Base-by-base conservation (phyloP, 2,797 vertebrate genomes). In the Bovichtus variegatus region DNA sequence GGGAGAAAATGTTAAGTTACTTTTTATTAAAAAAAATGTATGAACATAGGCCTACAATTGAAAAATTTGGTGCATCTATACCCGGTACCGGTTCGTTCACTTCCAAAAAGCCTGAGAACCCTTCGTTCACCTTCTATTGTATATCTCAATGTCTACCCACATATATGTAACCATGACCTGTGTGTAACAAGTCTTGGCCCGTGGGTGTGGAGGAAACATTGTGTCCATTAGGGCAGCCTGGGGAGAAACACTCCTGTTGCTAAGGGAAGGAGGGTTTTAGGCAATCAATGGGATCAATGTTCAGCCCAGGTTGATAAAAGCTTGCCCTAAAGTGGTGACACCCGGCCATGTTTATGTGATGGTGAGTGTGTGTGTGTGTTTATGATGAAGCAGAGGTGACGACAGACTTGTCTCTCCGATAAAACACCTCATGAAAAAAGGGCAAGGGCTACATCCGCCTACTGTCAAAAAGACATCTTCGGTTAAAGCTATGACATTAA, bases 281-380 rank as follows among this genome's bases (percentile, higher is more conserved):
- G 36, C 67, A 83, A 91, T 94, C 88, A 87, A 89, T 93, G 25
- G 67, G 90, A 90, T 94, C 91, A 88, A 92, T 92, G 84, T 88
- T 87, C 66, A 82, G 73, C 50, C 54, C 79, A 84, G 73, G 86
- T 80, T 89, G 88, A 93, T 93, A 92, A 93, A 93, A 92, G 85
- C 87, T 73, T 73, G 60, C 62, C 69, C 53, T 82, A 67, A 90
- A 90, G 86, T 84, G 80, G 75, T 84, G 87, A 92, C 87, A 85
- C 9, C 2, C 16, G 21, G 78, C 66, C 55, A 31, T 59, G 49
- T 75, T 69, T 76, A 62, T 76, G 68, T 41, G 76, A 70, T 58
- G 53, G 62, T 69, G 69, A 59, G 59, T 49, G 36, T 23, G 61
- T 21, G 71, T 43, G 79, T 43, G 71, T 43, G 66, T 76, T 71